These are phyloP conservation scores for Laterallus jamaicensis DNA, from an alignment of 2,113 vertebrate species.

Conservation along the genomic window DNA sequence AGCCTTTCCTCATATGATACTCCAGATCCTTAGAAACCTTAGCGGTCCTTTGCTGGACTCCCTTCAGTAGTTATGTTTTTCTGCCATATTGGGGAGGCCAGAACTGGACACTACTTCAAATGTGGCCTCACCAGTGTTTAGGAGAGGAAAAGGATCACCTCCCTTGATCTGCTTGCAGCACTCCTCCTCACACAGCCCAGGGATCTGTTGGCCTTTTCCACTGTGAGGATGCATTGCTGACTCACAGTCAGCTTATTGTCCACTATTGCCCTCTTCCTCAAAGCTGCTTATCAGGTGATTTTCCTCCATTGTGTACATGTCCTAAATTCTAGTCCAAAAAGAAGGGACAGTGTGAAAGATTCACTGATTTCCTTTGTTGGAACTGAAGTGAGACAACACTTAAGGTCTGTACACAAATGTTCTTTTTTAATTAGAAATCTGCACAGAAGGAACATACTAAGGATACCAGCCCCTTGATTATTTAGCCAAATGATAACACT, in stretches of 20 bases:
- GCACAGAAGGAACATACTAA: too few relatives aligned
- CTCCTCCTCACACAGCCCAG: neutral
- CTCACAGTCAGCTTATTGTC: neutral
- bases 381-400: too few relatives aligned
- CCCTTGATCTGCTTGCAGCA: neutral
- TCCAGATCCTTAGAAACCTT: neutral
- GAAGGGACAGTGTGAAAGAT: too few relatives aligned
- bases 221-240: neutral
- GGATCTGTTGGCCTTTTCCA: neutral
- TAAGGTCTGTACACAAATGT: too few relatives aligned
- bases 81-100: neutral
- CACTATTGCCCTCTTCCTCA: neutral
- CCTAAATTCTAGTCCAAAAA: too few relatives aligned
- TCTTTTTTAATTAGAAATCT: too few relatives aligned
- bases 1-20: neutral
- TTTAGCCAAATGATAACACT: too few relatives aligned
- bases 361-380: too few relatives aligned
- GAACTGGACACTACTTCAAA: neutral
- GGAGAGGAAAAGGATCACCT: neutral
- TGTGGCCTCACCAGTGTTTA: neutral
- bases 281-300: neutral
- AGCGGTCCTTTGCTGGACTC: neutral
- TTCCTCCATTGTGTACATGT: neutral
- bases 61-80: neutral
- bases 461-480: too few relatives aligned